Base-by-base conservation (phyloP, 2,113 vertebrate species). In the Hylia prasina region DNA sequence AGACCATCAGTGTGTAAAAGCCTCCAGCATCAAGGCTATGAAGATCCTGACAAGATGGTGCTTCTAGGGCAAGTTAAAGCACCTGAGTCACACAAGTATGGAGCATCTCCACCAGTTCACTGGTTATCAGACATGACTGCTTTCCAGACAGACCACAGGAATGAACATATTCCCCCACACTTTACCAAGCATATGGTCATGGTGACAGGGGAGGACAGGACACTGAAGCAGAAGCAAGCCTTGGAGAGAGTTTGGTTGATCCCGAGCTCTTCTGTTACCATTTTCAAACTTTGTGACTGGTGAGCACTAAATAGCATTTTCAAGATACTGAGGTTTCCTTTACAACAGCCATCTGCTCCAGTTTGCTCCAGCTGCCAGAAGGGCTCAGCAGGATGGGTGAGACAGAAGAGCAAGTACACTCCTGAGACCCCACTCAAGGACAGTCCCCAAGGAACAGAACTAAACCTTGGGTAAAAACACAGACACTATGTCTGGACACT, bases 311-410 rank as follows among this genome's bases (percentile, higher is more conserved):
- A 54, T 16, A 73, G 27, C 8, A 42, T 58, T 86, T 90, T 47
- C 33, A 56, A 70, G 54, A 39, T 2, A 51, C 11, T 2, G 1
- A 89, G 7, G 23, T 45, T 80, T 72, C 79, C 45, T 56, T 69
- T 81, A 19, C 4, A 16, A 81, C 47, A 81, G 51, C 25, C 47
- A 35, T 21, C 28, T 3, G 0, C 64, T 53, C 50, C 25, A 31
- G 25, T 45, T 87, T 81, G 64, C 47, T 69, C 18, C 64, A 90
- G 73, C 31, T 57, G 58, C 47, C 90, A 85, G 69, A 81, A 77
- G 11, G 19, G 50, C 53, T 83, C 78, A 39, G 64, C 28, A 61
- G 68, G 63, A 80, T 8, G 19, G 25, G 16, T 1, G 1, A 83
- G 58, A 73, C 17, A 61, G 50, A 56, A 79, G 13, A 82, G 25